Evolutionary conservation across 2,113 vertebrate genomes (phyloP).

Genomic region (Urocynchramus pylzowi): DNA sequence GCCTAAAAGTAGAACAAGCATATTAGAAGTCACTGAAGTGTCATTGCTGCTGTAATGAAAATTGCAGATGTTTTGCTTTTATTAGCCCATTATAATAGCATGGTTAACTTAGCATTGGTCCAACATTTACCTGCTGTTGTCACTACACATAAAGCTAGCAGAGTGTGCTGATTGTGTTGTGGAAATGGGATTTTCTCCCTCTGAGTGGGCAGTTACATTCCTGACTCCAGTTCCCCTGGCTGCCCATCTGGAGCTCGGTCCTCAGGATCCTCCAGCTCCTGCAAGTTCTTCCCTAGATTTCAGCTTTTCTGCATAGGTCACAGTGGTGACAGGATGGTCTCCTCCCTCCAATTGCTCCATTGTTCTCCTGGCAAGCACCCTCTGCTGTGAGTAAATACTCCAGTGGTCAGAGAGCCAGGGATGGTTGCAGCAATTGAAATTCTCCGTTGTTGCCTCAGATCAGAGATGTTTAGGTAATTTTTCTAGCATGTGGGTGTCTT

Average conservation of each 20-base stretch:
- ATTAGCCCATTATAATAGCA: not conserved
- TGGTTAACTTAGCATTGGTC: not conserved
- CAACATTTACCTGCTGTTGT: not conserved
- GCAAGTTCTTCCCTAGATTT: not conserved
- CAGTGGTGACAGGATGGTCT: not conserved
- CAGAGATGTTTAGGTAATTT: not conserved
- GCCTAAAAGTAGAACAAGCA: not conserved
- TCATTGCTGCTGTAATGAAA: not conserved
- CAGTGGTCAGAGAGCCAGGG: not conserved
- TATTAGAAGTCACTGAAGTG: not conserved
- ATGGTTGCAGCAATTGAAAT: not conserved
- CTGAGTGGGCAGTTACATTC: not conserved
- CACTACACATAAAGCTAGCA: not conserved
- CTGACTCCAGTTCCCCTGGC: not conserved
- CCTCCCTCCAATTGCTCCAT: not conserved
- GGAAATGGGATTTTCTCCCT: not conserved
- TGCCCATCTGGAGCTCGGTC: fast-evolving
- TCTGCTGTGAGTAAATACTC: not conserved
- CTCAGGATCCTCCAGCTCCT: not conserved
- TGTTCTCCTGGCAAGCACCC: not conserved
- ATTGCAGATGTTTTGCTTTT: not conserved
- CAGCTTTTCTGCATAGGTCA: not conserved
- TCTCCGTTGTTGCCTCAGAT: not conserved
- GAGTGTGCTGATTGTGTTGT: not conserved
- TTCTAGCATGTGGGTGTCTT: not conserved